Evolutionary conservation across 2,888 invertebrate genomes (phyloP).

Genomic region (Oithona nana): DNA sequence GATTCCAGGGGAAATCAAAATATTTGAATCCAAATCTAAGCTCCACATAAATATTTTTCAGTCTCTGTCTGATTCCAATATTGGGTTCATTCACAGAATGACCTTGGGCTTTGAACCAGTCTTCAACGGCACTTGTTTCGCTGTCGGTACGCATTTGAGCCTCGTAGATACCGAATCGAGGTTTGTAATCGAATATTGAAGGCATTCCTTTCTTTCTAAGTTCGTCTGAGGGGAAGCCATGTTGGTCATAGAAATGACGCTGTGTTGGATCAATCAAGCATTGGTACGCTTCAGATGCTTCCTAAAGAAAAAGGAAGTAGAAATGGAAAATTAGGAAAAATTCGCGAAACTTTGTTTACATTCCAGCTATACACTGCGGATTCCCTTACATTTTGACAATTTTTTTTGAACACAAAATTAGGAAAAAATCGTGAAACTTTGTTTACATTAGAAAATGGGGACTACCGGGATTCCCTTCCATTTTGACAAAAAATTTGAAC

Average conservation of each 20-base stretch:
- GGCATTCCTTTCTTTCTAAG: slow-evolving; percentile 1
- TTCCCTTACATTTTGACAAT: too few relatives aligned
- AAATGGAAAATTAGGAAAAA: not conserved
- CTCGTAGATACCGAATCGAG: not conserved
- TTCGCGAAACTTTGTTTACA: too few relatives aligned
- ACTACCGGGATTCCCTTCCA: too few relatives aligned
- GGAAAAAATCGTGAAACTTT: too few relatives aligned
- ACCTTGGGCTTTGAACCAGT: slow-evolving; percentile 1
- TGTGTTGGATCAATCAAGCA: not conserved
- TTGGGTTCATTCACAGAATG: not conserved
- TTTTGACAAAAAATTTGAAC: too few relatives aligned
- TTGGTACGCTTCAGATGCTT: not conserved
- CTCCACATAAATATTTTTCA: not conserved
- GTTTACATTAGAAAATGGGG: too few relatives aligned
- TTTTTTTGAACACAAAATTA: too few relatives aligned
- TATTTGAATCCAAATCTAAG: not conserved
- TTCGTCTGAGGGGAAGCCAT: slow-evolving; percentile 1
- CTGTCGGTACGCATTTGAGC: not conserved
- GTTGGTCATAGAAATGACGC: not conserved
- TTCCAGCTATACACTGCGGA: too few relatives aligned
- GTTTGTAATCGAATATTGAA: not conserved
- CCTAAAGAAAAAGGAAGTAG: not conserved
- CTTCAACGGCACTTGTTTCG: not conserved
- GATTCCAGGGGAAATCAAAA: not conserved
- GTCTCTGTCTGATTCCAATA: not conserved